Evolutionary conservation across 2,888 invertebrate genomes (phyloP).

Genomic region (Cactoblastis cactorum): DNA sequence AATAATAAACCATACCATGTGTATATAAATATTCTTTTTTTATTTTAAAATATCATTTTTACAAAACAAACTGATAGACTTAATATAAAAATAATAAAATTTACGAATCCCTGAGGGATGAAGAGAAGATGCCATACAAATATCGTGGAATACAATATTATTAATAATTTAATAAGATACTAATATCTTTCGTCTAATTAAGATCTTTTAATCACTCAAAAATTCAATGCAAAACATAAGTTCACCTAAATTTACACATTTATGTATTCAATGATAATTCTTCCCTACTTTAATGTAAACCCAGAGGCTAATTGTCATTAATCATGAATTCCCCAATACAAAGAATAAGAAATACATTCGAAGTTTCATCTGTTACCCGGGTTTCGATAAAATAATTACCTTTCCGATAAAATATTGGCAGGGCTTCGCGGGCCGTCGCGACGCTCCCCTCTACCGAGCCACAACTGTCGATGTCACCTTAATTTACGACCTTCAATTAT

Average conservation of each 20-base stretch:
- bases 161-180: no score
- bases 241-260: not conserved
- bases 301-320: constrained; percentile 33
- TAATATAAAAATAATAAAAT: no score
- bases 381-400: constrained; percentile 72
- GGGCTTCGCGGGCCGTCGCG: constrained; percentile 41
- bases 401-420: constrained; percentile 73
- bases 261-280: not conserved
- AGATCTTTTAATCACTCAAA: no score
- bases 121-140: no score
- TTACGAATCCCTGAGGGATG: no score
- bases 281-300: not conserved
- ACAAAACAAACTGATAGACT: no score
- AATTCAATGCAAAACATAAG: no score
- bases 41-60: no score
- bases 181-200: no score
- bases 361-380: constrained; percentile 53
- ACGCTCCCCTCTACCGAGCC: constrained; percentile 49
- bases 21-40: no score
- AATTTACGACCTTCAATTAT: constrained; percentile 80
- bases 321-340: constrained; percentile 47
- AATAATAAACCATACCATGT: no score
- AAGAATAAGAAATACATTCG: constrained; percentile 48
- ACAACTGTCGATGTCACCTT: constrained; percentile 80
- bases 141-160: no score